Conservation (phyloP, 2,888 invertebrate species). For the Cosmia trapezina region DNA sequence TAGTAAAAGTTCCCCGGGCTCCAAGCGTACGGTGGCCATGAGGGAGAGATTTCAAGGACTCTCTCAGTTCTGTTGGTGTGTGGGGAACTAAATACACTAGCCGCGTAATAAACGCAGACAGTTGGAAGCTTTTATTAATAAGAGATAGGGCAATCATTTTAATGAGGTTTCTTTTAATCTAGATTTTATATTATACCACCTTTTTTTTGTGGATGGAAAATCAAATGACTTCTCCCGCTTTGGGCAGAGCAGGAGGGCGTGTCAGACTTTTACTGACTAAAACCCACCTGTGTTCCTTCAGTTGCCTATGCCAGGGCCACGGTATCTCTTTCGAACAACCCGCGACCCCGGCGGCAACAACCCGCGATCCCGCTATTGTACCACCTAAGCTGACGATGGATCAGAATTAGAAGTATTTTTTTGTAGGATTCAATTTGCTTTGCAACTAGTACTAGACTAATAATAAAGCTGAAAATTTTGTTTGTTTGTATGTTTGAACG, state of each 20-base stretch:
- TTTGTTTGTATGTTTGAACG: no score
- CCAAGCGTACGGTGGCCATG: constrained; percentile 77
- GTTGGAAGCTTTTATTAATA: constrained; percentile 38
- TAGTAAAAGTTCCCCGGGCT: constrained; percentile 88
- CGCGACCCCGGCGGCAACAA: no score
- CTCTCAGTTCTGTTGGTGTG: constrained; percentile 56
- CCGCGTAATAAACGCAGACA: constrained; percentile 30
- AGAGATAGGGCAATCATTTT: neutral
- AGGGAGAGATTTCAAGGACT: constrained; percentile 61
- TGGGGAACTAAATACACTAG: constrained; percentile 45
- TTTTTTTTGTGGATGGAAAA: no score
- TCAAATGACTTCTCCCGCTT: no score
- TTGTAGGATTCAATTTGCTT: neutral
- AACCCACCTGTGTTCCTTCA: no score
- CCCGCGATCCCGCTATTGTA: no score
- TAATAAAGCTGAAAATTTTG: no score
- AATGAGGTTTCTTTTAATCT: neutral
- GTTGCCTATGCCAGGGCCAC: no score
- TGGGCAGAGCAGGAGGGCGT: no score
- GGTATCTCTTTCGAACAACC: no score
- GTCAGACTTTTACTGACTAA: no score
- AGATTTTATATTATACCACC: neutral
- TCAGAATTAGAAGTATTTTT: neutral
- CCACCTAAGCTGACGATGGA: neutral
- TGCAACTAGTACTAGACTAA: neutral